phyloP scores from a whole-genome alignment of 2,113 vertebrate species.

The Anarrhichthys ocellatus region DNA sequence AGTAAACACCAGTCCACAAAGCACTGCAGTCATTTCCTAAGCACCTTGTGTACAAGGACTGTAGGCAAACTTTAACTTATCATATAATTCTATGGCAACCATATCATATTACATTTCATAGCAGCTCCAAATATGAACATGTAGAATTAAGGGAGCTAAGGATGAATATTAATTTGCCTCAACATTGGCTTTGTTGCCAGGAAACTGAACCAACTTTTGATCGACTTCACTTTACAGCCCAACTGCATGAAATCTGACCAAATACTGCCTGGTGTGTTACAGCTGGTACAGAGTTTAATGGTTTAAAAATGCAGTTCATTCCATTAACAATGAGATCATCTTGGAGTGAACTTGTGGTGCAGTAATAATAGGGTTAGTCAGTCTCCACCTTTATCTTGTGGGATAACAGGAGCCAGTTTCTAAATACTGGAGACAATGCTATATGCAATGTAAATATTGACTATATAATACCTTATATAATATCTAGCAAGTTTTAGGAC shows the following conservation, averaged over 20 bases:
- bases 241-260: background rate
- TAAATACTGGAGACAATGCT: background rate
- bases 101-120: background rate
- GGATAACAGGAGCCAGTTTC: background rate
- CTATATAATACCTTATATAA: background rate
- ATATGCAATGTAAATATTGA: background rate
- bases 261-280: background rate
- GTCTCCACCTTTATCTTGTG: background rate
- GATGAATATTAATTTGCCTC: constrained; percentile 12
- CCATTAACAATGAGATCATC: background rate
- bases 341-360: background rate
- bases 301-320: background rate
- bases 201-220: constrained; percentile 22
- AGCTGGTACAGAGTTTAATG: background rate
- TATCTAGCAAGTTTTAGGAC: background rate
- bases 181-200: constrained; percentile 16
- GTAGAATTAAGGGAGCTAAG: background rate
- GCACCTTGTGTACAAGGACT: background rate
- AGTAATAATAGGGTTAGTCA: background rate
- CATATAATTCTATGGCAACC: background rate
- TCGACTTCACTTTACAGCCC: constrained; percentile 11
- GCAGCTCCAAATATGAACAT: background rate
- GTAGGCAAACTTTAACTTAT: background rate
- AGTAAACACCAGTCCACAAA: background rate
- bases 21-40: background rate